phyloP scores from a whole-genome alignment of 1,140 invertebrate species.

The Alviniconcha marisindica region DNA sequence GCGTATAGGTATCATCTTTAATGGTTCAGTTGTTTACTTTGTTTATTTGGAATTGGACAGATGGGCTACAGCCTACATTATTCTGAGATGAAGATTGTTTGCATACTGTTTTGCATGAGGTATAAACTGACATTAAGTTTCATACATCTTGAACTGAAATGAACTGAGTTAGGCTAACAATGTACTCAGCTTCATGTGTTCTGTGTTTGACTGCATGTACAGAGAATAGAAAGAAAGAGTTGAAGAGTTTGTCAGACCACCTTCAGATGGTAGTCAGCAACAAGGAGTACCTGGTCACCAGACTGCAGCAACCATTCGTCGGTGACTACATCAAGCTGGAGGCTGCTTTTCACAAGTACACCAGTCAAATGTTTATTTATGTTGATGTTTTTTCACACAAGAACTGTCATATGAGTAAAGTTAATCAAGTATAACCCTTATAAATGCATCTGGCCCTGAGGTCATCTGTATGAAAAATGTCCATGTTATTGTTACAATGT shows the following conservation, averaged over 20 bases:
- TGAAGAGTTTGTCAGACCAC: slow-evolving; percentile 59
- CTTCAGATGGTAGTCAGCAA: slow-evolving; percentile 61
- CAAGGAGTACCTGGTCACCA: slow-evolving; percentile 58
- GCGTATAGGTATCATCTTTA: no score
- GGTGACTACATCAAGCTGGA: slow-evolving; percentile 67
- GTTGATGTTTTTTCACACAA: no score
- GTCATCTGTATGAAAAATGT: no score
- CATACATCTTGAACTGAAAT: neutral
- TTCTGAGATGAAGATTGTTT: neutral
- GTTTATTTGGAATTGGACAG: no score
- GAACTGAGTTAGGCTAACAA: no score
- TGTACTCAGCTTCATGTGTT: no score
- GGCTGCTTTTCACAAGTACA: slow-evolving; percentile 57
- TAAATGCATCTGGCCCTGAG: no score
- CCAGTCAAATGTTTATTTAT: neutral
- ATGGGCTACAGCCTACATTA: neutral
- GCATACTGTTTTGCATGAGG: neutral
- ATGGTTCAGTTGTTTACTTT: no score
- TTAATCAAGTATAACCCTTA: no score
- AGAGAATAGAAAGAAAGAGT: slow-evolving; percentile 58
- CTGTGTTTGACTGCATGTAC: neutral
- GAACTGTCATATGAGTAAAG: no score
- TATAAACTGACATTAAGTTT: neutral
- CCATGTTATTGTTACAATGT: no score
- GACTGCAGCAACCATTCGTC: slow-evolving; percentile 66